phyloP scores from a whole-genome alignment of 2,113 vertebrate species.

The Phaethon lepturus region DNA sequence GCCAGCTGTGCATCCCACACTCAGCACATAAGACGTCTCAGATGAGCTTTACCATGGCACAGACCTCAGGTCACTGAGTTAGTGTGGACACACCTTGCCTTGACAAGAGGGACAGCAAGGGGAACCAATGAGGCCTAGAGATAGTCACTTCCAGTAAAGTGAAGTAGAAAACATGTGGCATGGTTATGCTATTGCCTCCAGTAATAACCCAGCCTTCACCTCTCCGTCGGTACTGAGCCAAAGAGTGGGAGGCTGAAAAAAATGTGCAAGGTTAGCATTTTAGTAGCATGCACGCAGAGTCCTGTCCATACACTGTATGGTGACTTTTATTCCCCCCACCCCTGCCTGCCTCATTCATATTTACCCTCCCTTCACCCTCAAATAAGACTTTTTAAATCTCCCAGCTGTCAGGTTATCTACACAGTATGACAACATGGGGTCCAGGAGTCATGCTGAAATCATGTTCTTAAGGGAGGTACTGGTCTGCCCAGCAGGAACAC shows the following conservation, averaged over 20 bases:
- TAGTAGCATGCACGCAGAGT: not conserved
- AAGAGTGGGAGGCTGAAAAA: slow-evolving; percentile 13
- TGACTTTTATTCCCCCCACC: not conserved
- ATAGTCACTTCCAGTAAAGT: not conserved
- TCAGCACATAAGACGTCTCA: not conserved
- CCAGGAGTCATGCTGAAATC: not conserved
- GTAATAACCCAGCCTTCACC: not conserved
- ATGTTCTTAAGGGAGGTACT: not conserved
- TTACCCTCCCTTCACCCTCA: not conserved
- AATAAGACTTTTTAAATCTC: not conserved
- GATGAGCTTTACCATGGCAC: not conserved
- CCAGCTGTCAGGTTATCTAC: not conserved
- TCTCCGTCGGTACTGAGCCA: not conserved
- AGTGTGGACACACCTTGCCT: not conserved
- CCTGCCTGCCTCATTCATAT: not conserved
- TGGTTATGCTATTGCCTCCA: not conserved
- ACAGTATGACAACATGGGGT: not conserved
- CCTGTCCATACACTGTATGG: not conserved
- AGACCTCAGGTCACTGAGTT: not conserved
- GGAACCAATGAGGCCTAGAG: not conserved
- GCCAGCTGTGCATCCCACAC: not conserved
- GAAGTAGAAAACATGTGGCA: not conserved
- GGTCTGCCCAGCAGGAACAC: not conserved
- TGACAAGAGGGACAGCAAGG: not conserved
- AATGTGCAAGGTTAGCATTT: not conserved